Evolutionary conservation across 2,888 invertebrate species (phyloP), one percentile per base, ranked within the genome.

Genomic region (Oxyteleia sp.): DNA sequence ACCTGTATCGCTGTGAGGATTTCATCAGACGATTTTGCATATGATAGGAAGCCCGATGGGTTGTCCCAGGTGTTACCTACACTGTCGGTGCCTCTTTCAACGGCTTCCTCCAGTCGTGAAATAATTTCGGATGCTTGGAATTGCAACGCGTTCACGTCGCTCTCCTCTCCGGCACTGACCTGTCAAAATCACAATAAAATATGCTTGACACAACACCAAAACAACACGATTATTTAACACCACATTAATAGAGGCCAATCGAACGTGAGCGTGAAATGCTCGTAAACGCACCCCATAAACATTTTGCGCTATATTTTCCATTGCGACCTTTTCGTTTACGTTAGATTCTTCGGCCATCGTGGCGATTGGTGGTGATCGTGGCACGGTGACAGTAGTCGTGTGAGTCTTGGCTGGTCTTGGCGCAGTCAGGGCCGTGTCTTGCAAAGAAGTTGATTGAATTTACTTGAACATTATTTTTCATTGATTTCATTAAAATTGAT

Each of bases 111-210:
- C 82, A 96, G 92, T 43, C 96, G 94, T 76, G 95, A 96, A 66
- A 96, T 95, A 86, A 96, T n/a, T n/a, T n/a, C n/a, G n/a, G 96
- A 96, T 61, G 96, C 96, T 93, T 96, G 96, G 93, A 96, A 95
- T 92, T 96, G 96, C 87, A 96, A 88, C 51, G 92, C 92, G 53
- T 89, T 90, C 16, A 94, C 89, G 75, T 91, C 90, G 85, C 88
- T 92, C 51, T 85, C 84, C 64, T 64, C 86, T 87, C 84, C 90
- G 85, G 85, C 86, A 87, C 90, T 90, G 91, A 92, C 89, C 93
- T 93, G 93, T 93, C 92, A 93, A 92, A 92, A 90, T 87, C 82
- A 82, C 63, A 78, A 75, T 68, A 86, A 80, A 71, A 32, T 71
- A 20, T 15, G 41, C 69, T 38, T 51, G 78, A 72, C 72, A 68